A percentile compares a stretch with the other conserved stretches of the same genome.
Evolutionary conservation across 1,140 invertebrate species (phyloP).

Genomic region (Monomorium pharaonis): DNA sequence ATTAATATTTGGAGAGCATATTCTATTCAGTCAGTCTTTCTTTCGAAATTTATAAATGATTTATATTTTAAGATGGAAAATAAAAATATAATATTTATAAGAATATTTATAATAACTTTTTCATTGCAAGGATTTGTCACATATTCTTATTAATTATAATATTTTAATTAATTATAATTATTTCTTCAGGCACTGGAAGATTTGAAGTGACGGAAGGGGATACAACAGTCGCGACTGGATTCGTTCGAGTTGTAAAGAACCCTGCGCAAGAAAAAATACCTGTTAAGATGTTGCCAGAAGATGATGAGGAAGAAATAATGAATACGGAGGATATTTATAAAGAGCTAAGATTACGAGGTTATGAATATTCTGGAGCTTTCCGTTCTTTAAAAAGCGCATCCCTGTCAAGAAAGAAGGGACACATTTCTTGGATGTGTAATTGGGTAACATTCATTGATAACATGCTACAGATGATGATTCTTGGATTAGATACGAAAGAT

Average conservation of each 20-base stretch:
- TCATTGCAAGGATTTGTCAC: not conserved
- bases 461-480: slow-evolving; percentile 94
- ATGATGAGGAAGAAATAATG: slow-evolving; percentile 79
- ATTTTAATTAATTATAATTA: slow-evolving; percentile 23
- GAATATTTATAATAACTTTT: not conserved
- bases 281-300: not conserved
- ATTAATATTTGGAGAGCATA: no score
- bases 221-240: slow-evolving; percentile 91
- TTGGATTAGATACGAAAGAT: slow-evolving; percentile 90
- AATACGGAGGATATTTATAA: slow-evolving; percentile 94
- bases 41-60: not conserved
- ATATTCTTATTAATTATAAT: slow-evolving; percentile 34
- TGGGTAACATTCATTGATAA: slow-evolving; percentile 98
- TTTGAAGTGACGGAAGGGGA: slow-evolving; percentile 90
- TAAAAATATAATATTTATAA: not conserved
- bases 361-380: slow-evolving; percentile 94
- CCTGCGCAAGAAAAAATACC: slow-evolving; percentile 78
- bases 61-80: not conserved
- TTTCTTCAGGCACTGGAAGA: slow-evolving; percentile 77
- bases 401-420: slow-evolving; percentile 84
- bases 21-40: no score
- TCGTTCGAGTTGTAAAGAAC: slow-evolving; percentile 86
- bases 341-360: slow-evolving; percentile 95
- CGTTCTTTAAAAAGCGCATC: slow-evolving; percentile 87
- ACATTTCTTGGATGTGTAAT: slow-evolving; percentile 90